phyloP scores from a whole-genome alignment of 2,113 vertebrate genomes.

The Eclectus roratus region DNA sequence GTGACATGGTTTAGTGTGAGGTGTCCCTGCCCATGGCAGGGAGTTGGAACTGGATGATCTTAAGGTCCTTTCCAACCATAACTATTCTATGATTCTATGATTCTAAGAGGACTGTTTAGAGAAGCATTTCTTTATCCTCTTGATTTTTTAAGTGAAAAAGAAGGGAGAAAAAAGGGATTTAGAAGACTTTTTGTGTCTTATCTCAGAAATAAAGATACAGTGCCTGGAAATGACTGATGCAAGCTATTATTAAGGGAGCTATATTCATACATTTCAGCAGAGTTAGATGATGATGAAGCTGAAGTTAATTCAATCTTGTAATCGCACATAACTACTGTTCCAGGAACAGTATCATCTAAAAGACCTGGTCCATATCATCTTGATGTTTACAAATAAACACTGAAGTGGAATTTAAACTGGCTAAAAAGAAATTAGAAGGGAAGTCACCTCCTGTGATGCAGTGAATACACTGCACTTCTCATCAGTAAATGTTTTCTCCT shows the following conservation, averaged over 20 bases:
- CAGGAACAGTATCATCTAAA: neutral
- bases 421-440: constrained; percentile 11
- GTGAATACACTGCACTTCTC: neutral
- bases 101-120: neutral
- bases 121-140: neutral
- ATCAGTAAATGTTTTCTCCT: neutral
- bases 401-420: constrained; percentile 20
- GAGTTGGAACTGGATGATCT: no score
- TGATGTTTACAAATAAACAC: constrained; percentile 39
- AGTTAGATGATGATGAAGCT: constrained; percentile 1
- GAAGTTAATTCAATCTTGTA: constrained; percentile 37
- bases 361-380: constrained; percentile 4
- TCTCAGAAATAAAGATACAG: neutral
- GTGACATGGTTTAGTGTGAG: no score
- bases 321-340: constrained; percentile 13
- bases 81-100: no score
- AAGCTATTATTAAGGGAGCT: neutral
- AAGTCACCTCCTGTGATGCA: neutral
- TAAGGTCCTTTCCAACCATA: no score
- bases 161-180: neutral
- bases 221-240: neutral
- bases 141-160: neutral
- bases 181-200: neutral
- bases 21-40: no score
- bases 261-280: neutral